These are phyloP conservation scores for Limnothrissa miodon DNA, from an alignment of 2,113 vertebrate genomes.

Conservation along the genomic window DNA sequence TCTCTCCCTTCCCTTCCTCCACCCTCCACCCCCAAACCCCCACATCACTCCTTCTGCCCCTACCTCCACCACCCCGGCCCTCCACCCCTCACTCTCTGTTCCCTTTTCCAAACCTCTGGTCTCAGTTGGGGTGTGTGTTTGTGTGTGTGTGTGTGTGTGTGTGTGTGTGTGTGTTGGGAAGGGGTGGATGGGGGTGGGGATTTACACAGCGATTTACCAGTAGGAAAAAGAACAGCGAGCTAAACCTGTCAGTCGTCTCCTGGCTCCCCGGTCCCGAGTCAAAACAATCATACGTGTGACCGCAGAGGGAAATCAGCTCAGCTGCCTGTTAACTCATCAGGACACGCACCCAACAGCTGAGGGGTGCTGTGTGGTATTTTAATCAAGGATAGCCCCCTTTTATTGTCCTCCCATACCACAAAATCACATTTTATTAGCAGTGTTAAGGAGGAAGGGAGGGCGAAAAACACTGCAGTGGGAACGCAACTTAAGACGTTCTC, in stretches of 20 bases:
- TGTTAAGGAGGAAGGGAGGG: background rate
- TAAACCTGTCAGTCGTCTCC: conserved; percentile 35
- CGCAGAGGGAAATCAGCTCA: conserved; percentile 56
- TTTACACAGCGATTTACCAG: conserved; percentile 85
- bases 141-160: too few relatives aligned
- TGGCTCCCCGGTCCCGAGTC: background rate
- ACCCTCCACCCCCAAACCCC: conserved; percentile 35
- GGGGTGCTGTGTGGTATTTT: background rate
- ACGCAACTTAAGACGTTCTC: conserved; percentile 1
- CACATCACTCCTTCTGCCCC: background rate
- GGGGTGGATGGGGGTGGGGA: conserved; percentile 49
- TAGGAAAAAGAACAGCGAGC: conserved; percentile 61
- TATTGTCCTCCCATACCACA: background rate
- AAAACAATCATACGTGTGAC: conserved; percentile 51
- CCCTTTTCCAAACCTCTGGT: background rate
- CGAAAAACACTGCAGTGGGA: background rate
- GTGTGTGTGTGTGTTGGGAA: background rate
- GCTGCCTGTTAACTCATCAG: conserved; percentile 52
- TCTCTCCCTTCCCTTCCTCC: conserved; percentile 65
- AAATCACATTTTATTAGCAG: background rate
- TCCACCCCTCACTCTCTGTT: background rate
- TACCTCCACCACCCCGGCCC: background rate
- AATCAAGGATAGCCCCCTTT: conserved; percentile 9
- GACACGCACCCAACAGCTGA: conserved; percentile 5
- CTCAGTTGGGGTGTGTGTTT: background rate